Evolutionary conservation across 1,140 invertebrate species (phyloP), one percentile per base, ranked within the genome.

Genomic region (Harpegnathos saltator): DNA sequence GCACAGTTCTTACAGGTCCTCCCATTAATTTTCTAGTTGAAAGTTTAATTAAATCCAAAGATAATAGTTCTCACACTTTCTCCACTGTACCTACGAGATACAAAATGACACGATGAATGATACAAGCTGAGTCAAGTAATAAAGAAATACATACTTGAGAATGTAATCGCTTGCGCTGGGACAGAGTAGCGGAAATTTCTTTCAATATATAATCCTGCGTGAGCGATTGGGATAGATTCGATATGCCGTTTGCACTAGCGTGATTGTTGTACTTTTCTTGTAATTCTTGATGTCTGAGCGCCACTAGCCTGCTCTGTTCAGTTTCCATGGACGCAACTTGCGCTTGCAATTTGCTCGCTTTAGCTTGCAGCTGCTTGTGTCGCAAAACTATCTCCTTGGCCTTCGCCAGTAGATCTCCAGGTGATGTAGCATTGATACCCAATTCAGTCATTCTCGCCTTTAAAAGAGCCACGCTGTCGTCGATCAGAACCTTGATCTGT

Each of bases 321-420:
- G 95, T 95, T 93, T 97, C 97, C 82, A 97, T 95, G 54, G 94
- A 92, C 0, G 92, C 93, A 58, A 99, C 98, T 95, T 98, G 97
- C 22, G 96, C 95, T 90, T 98, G 97, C 56, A 99, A 93, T 91
- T 97, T 97, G 89, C 96, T 96, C 0, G 97, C 97, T 93, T 98
- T 97, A 58, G 96, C 96, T 94, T 99, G 98, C 22, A 99, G 93
- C 89, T 99, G 98, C 92, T 98, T 98, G 91, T 99, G 98, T 52
- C 97, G 95, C 59, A 97, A 95, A 9, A 99, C 98, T 86, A 99
- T 99, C 93, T 98, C 97, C 93, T 99, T 98, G 33, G 98, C 98
- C 93, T 98, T 98, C 1, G 96, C 96, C 14, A 99, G 95, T 66
- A 99, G 95, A 93, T 99, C 98, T 48, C 97, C 96, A 0, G 97